These are phyloP conservation scores for Pseudocheirus occidentalis DNA, from an alignment of 2,797 vertebrate species.

Conservation along the genomic window DNA sequence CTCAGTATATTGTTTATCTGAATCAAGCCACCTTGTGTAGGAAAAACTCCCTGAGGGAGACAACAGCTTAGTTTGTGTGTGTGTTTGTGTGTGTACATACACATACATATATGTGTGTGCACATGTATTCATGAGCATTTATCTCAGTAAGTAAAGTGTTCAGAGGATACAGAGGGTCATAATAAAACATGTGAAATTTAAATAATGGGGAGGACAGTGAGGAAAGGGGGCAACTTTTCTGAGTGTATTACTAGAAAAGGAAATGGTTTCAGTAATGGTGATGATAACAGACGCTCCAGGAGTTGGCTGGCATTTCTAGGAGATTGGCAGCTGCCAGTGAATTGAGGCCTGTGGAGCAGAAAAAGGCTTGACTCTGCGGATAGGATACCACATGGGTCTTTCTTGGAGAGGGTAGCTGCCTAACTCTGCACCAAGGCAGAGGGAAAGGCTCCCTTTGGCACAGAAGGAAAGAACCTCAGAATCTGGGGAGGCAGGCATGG, in stretches of 20 bases:
- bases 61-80: background rate
- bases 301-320: background rate
- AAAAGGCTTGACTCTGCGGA: background rate
- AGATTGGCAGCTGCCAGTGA: fast-evolving
- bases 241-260: background rate
- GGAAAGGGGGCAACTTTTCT: background rate
- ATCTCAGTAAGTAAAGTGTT: background rate
- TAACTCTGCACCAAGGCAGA: background rate
- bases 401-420: conserved; percentile 10
- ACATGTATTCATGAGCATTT: background rate
- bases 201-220: background rate
- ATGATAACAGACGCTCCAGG: background rate
- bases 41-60: background rate
- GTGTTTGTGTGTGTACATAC: background rate
- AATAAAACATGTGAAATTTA: conserved; percentile 16
- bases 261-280: background rate
- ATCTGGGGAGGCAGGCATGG: background rate
- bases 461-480: fast-evolving
- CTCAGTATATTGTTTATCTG: background rate
- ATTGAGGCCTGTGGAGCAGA: background rate
- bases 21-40: background rate
- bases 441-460: background rate
- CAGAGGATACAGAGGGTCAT: background rate
- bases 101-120: background rate
- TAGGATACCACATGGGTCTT: background rate